A percentile compares a stretch with the other conserved stretches of the same genome.
Conservation (phyloP, 2,113 vertebrate genomes). For the Microtus pennsylvanicus region DNA sequence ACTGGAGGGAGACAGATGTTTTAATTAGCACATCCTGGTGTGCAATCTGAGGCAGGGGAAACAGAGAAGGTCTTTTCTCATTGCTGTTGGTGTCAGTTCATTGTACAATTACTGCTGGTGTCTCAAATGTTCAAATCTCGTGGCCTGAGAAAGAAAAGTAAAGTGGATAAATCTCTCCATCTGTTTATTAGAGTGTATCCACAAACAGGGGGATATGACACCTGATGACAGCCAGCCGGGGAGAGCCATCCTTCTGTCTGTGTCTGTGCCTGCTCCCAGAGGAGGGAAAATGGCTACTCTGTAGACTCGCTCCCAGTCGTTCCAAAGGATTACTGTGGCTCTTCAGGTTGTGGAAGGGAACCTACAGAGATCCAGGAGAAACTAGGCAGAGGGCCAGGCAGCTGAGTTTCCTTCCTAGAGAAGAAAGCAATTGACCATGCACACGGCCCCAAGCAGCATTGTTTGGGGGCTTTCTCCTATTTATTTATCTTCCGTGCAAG, state of each 20-base stretch:
- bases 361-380: not conserved
- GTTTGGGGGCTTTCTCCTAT: not conserved
- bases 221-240: not conserved
- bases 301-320: not conserved
- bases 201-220: not conserved
- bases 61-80: constrained; percentile 47
- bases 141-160: constrained; percentile 10
- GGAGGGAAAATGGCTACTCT: not conserved
- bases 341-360: not conserved
- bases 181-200: constrained; percentile 27
- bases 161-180: not conserved
- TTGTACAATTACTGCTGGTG: constrained; percentile 44
- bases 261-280: not conserved
- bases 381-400: not conserved
- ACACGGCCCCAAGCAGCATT: not conserved
- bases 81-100: constrained; percentile 53
- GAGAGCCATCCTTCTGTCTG: not conserved
- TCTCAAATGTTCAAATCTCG: constrained; percentile 25
- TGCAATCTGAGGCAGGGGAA: not conserved
- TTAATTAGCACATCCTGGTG: constrained; percentile 35
- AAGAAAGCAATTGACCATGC: not conserved
- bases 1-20: constrained; percentile 62
- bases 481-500: not conserved
- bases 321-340: not conserved
- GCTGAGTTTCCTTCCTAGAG: not conserved